These are phyloP conservation scores for Myiozetetes cayanensis DNA, from an alignment of 2,113 vertebrate genomes.

Conservation along the genomic window DNA sequence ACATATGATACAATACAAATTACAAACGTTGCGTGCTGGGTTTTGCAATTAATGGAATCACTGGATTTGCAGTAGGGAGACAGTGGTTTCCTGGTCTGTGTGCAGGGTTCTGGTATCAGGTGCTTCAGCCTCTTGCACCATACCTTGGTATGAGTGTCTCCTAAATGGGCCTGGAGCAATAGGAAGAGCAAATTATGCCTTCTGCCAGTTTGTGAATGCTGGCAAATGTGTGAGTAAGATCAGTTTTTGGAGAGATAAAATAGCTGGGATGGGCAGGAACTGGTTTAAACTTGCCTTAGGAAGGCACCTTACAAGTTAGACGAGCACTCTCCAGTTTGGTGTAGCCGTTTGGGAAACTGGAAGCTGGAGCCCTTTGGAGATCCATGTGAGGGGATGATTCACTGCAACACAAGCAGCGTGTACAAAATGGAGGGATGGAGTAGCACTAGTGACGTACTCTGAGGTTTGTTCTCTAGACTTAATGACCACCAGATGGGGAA, in stretches of 20 bases:
- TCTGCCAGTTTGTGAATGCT: neutral
- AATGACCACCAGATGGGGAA: constrained; percentile 60
- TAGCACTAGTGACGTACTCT: constrained; percentile 22
- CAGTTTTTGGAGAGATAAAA: constrained; percentile 45
- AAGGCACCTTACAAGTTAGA: constrained; percentile 63
- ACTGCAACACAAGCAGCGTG: neutral
- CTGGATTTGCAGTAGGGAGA: neutral
- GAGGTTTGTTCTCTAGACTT: constrained; percentile 38
- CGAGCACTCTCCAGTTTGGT: constrained; percentile 25
- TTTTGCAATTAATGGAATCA: neutral
- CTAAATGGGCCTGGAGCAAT: neutral
- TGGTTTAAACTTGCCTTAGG: constrained; percentile 52
- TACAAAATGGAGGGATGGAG: constrained; percentile 52
- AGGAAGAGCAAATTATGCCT: neutral
- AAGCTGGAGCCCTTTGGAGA: constrained; percentile 11
- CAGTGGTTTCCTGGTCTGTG: neutral
- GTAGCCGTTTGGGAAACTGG: constrained; percentile 12
- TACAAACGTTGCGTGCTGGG: neutral
- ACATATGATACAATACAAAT: neutral
- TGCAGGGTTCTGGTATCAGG: neutral
- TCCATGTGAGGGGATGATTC: constrained; percentile 32
- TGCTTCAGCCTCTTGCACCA: neutral
- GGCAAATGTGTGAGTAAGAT: constrained; percentile 13
- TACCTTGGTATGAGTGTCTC: neutral
- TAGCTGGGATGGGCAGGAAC: constrained; percentile 58